Percentiles rank a stretch among this genome's conserved stretches.
These are phyloP conservation scores for Enteromius radiatus DNA, from an alignment of 2,797 vertebrate genomes.

Conservation along the genomic window DNA sequence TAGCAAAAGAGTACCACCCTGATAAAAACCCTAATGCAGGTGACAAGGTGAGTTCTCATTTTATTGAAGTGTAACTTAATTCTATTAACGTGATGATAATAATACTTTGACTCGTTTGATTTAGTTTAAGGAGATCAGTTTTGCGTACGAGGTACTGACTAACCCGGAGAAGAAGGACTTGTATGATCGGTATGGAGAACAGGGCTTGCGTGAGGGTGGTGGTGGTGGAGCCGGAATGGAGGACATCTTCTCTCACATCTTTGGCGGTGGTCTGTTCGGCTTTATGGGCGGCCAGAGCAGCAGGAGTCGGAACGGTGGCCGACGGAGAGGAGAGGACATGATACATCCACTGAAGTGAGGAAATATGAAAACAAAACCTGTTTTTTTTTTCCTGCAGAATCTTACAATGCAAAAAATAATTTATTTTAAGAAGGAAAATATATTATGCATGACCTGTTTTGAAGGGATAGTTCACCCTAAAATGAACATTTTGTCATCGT, in stretches of 20 bases:
- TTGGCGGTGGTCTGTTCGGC: slow-evolving; percentile 95
- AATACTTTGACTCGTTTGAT: slow-evolving; percentile 18
- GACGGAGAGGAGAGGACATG: slow-evolving; percentile 97
- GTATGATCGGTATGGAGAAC: slow-evolving; percentile 96
- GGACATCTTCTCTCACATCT: slow-evolving; percentile 99
- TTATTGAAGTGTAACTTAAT: neutral
- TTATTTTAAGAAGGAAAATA: neutral
- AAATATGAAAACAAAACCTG: neutral
- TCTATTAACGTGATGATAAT: neutral
- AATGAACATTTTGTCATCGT: neutral
- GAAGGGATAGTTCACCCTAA: neutral
- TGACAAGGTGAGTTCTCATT: slow-evolving; percentile 86
- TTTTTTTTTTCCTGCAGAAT: neutral
- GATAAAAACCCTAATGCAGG: slow-evolving; percentile 99
- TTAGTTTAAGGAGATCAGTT: slow-evolving; percentile 99
- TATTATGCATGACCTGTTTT: neutral
- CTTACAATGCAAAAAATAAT: neutral
- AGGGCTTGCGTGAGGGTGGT: slow-evolving; percentile 95
- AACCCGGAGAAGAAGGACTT: slow-evolving; percentile 97
- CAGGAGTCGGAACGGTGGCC: slow-evolving; percentile 89
- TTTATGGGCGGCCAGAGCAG: slow-evolving; percentile 94
- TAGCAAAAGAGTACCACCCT: slow-evolving; percentile 97
- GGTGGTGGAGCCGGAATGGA: slow-evolving; percentile 95
- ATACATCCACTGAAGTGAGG: slow-evolving; percentile 96
- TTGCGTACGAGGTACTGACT: slow-evolving; percentile 97